These are phyloP conservation scores for Megamerina dolium DNA, from an alignment of 2,888 invertebrate species.

Conservation along the genomic window DNA sequence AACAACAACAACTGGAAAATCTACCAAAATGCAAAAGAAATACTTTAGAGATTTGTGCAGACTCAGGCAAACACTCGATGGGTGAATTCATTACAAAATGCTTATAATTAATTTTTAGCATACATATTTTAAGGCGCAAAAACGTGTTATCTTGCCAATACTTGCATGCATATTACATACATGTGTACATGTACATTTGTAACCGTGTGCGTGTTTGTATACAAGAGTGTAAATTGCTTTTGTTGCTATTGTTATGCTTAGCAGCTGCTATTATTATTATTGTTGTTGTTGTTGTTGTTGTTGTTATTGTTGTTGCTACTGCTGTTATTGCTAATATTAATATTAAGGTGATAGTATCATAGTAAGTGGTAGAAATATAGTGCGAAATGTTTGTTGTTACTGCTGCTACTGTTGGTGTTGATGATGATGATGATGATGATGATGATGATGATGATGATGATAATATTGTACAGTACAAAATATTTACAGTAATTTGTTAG, in stretches of 20 bases:
- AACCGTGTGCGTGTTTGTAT: not conserved
- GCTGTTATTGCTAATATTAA: constrained; percentile 3
- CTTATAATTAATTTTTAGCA: constrained; percentile 21
- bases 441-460: constrained; percentile 1
- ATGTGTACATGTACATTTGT: not conserved
- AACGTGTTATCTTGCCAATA: not conserved
- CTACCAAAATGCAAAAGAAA: not conserved
- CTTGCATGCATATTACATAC: too few relatives aligned
- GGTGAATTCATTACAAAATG: constrained; percentile 13
- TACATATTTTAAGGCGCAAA: constrained; percentile 17
- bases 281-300: constrained; percentile 1
- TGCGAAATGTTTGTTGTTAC: not conserved
- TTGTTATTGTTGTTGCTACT: constrained; percentile 8
- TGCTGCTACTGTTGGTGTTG: not conserved
- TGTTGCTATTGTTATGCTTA: constrained; percentile 7
- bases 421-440: constrained; percentile 6
- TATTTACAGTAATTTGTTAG: constrained; percentile 14
- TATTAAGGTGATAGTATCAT: too few relatives aligned
- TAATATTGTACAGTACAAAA: constrained; percentile 7
- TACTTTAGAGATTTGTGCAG: constrained; percentile 11
- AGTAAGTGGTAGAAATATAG: too few relatives aligned
- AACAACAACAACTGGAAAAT: too few relatives aligned
- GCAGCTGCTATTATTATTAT: not conserved
- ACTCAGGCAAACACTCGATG: constrained; percentile 7
- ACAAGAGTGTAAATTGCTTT: constrained; percentile 1